Conservation (phyloP, 2,888 invertebrate species). For the Neocrepidodera transversa region DNA sequence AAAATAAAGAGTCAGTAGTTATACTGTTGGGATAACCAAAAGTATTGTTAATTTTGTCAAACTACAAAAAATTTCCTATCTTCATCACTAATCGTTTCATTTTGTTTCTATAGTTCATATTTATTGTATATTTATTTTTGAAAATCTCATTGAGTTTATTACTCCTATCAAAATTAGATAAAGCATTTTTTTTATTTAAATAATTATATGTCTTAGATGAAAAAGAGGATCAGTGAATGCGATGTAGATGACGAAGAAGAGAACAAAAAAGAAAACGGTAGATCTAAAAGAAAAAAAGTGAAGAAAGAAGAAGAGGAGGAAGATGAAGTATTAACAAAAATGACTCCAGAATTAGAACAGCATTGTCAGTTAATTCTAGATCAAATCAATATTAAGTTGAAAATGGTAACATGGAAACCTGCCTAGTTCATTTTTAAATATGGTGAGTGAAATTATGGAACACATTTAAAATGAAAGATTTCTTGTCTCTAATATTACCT, state of each 20-base stretch:
- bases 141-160: no score
- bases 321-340: conserved; percentile 55
- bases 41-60: neutral
- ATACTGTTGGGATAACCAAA: no score
- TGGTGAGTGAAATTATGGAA: no score
- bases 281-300: conserved; percentile 54
- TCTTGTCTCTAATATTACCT: neutral
- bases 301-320: conserved; percentile 61
- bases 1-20: no score
- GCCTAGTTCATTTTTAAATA: no score
- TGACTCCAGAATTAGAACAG: conserved; percentile 71
- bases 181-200: no score
- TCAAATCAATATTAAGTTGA: conserved; percentile 82
- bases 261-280: conserved; percentile 44
- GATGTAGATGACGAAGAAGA: conserved; percentile 63
- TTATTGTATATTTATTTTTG: no score
- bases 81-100: neutral
- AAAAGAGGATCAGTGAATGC: conserved; percentile 60
- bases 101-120: conserved; percentile 15
- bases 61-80: neutral
- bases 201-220: conserved; percentile 50
- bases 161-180: no score
- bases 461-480: neutral
- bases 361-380: conserved; percentile 77
- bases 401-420: conserved; percentile 76